A percentile compares a stretch with the other conserved stretches of the same genome.
Conservation (phyloP, 1,140 invertebrate species). For the Hycleus cichorii region DNA sequence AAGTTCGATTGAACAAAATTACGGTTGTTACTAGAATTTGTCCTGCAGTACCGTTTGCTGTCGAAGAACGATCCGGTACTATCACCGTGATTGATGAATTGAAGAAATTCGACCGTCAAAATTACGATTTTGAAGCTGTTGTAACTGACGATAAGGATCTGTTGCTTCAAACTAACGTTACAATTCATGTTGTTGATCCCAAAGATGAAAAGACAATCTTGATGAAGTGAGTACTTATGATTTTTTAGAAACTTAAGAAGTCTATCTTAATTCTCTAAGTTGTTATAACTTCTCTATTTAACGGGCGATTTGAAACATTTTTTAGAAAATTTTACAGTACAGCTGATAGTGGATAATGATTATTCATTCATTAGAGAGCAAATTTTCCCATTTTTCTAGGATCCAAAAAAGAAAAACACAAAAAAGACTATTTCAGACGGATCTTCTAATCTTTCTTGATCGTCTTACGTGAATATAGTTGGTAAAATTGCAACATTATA, state of each 20-base stretch:
- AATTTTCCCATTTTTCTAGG: no score
- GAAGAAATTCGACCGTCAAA: slow-evolving; percentile 55
- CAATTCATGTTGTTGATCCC: slow-evolving; percentile 72
- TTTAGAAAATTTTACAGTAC: no score
- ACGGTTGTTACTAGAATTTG: background rate
- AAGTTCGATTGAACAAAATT: slow-evolving; percentile 12
- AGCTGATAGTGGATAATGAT: no score
- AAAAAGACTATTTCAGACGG: no score
- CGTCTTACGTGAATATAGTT: no score
- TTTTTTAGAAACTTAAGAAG: background rate
- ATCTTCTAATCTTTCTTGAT: no score
- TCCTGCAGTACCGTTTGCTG: slow-evolving; percentile 75
- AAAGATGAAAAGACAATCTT: slow-evolving; percentile 59
- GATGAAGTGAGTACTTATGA: slow-evolving; percentile 51
- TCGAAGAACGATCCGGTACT: slow-evolving; percentile 80
- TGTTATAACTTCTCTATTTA: no score
- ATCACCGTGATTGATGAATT: slow-evolving; percentile 76
- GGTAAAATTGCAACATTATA: no score
- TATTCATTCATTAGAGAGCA: no score
- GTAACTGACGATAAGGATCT: slow-evolving; percentile 56
- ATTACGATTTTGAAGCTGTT: slow-evolving; percentile 76
- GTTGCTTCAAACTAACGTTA: slow-evolving; percentile 69
- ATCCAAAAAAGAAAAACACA: no score
- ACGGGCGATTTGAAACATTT: no score
- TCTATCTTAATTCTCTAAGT: background rate